Base-by-base conservation (phyloP, 2,888 invertebrate genomes). In the Hydrotaea diabolus region DNA sequence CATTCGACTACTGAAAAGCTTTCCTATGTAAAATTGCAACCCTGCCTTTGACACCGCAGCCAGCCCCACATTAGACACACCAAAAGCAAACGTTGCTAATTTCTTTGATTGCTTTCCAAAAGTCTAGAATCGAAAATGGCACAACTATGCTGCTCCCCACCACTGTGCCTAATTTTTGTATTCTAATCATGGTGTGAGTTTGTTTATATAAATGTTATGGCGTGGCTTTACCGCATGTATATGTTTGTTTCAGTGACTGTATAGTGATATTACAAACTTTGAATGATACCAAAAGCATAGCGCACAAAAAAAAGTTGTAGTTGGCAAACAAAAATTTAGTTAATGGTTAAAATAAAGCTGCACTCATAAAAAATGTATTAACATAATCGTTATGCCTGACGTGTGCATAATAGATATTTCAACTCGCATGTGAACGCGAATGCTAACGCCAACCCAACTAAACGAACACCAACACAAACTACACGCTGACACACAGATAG, bases 301-400 rank as follows among this genome's bases (percentile, higher is more conserved):
- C 17, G 77, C 77, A 2, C n/a, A 59, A 17, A 53, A 31, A 66
- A 77, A 55, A 83, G 76, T 49, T 75, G 26, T 81, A 78, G 81
- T 85, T 85, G 64, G 79, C 79, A 73, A 85, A 82, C 85, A 82
- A 78, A 85, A 85, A 85, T 83, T 77, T 80, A 83, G 77, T 83
- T 83, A 83, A 80, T 83, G 82, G 85, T 80, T 83, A 80, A 80
- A 83, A 78, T 85, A 85, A 69, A 85, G 77, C 82, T 85, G 74
- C 75, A 49, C 80, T 85, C 85, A 85, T 85, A 83, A 85, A 85
- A 83, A 77, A 80, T 82, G 77, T 78, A 83, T 85, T 85, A 85
- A 83, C 85, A 85, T 83, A 85, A 85, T 83, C 85, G 83, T 80
- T 85, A 83, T 83, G 83, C 77, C 80, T 85, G 85, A 77, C 85